These are phyloP conservation scores for Diplosoma virens DNA, from an alignment of 23 tunicate species.

Conservation along the genomic window DNA sequence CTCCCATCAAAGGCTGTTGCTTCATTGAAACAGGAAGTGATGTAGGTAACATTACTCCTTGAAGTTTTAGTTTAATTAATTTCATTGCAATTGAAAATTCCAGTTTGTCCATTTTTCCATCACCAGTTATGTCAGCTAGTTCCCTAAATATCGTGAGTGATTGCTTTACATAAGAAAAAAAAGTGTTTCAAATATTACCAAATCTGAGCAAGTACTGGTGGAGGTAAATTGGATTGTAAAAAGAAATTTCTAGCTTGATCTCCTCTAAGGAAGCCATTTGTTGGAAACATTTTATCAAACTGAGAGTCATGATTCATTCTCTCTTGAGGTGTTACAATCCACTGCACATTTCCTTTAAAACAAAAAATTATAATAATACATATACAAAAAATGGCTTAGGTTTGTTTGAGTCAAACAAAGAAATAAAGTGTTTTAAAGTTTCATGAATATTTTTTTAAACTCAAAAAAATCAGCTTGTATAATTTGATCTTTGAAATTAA, in stretches of 20 bases:
- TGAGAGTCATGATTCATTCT: conserved; percentile 56
- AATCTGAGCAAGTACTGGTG: conserved; percentile 61
- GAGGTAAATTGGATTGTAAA: conserved; percentile 73
- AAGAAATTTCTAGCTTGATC: conserved; percentile 86
- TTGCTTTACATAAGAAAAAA: not conserved
- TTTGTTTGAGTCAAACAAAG: no score
- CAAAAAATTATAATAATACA: not conserved
- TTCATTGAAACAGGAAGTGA: conserved; percentile 75
- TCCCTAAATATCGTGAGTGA: no score
- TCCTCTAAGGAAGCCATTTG: conserved; percentile 71
- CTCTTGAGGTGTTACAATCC: conserved; percentile 76
- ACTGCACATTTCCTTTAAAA: conserved; percentile 42
- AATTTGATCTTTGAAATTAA: no score
- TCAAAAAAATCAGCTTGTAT: no score
- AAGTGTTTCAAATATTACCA: conserved; percentile 51
- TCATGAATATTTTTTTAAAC: no score
- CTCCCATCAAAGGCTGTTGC: conserved; percentile 29
- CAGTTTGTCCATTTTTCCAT: conserved; percentile 82
- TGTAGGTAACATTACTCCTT: conserved; percentile 61
- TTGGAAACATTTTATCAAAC: conserved; percentile 68
- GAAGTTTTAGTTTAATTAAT: conserved; percentile 69
- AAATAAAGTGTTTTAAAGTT: no score
- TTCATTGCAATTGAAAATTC: conserved; percentile 99
- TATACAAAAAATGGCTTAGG: not conserved
- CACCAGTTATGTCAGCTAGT: conserved; percentile 80